Evolutionary conservation across 2,888 invertebrate species (phyloP), one percentile per base, ranked within the genome.

Genomic region (Lottia scabra): DNA sequence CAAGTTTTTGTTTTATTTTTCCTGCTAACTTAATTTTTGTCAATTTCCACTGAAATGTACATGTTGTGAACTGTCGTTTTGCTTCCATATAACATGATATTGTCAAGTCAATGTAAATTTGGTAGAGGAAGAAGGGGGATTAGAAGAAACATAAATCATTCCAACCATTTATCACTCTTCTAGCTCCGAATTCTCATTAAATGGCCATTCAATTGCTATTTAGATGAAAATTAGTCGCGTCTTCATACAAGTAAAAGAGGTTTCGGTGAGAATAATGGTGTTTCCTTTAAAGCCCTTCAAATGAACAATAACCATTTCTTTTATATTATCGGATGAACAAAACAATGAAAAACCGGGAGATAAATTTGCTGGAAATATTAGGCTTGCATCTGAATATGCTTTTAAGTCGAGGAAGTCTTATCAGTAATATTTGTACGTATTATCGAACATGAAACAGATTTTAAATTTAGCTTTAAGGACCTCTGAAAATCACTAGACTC

Each of bases 111-210:
- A 75, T 75, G 75, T 75, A 75, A 75, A 75, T 75, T 72, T 75
- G 65, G 65, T 72, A 72, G 48, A 64, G 63, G 68, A 70, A 70
- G 70, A 72, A 67, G 43, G 70, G 38, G 73, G 76, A 73, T 78
- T 76, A 78, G 26, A n/a, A 43, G 6, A 63, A 69, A 72, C 78
- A 78, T 78, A 76, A 78, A 78, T 78, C 78, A 78, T 72, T 71
- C 44, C 56, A 70, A 70, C 75, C 76, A 78, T 78, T 78, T 78
- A 76, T 78, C 76, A 76, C 65, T 63, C 67, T 63, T 62, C 67
- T 70, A 72, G 73, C 67, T 75, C 65, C 63, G 73, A 38, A 69
- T 71, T 72, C 68, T 75, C 78, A 78, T 78, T 76, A 78, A 78
- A 74, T 68, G 75, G 72, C 76, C 72, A 74, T 78, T 75, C 64